Evolutionary conservation across 2,888 invertebrate species (phyloP), one percentile per base, ranked within the genome.

Genomic region (Podotricha telesiphe): DNA sequence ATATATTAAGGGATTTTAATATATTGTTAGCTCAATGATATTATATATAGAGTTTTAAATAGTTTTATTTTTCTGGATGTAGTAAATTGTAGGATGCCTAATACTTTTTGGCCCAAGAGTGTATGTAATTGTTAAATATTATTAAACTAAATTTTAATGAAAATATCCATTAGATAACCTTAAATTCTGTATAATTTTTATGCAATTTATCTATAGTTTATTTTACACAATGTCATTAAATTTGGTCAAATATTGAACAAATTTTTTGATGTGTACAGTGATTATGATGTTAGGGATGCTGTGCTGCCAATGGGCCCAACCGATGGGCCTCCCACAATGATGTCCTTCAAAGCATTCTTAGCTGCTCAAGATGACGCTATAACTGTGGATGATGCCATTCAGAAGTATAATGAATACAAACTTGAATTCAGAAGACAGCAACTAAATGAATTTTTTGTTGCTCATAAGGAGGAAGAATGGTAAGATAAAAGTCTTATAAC

Each of bases 401-500:
- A 96, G 82, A 99, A 99, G 85, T 99, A 99, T 93, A 98, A 98
- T 89, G 99, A 99, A 84, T 99, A 99, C 93, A 99, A 99, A 91
- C 93, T 98, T 81, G 99, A 99, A 82, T 99, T 99, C 88, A 96
- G 97, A 80, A 94, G 98, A 65, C 98, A 98, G 85, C 99, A 99
- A 87, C 95, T 99, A 67, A 98, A 98, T 91, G 99, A 99, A 87
- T 99, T 99, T 94, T 99, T 99, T 93, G 96, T 99, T 80, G 97
- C 97, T 56, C 99, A 99, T 94, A 99, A 99, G 93, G 99, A 99
- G 83, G 99, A 99, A 91, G 99, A 99, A 96, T 99, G 99, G 99
- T 99, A 95, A 94, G 53, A 55, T 19, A 48, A 10, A 40, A 58
- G 50, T 17, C 47, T 4, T 22, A 19, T 17, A 19, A 37, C 4